Evolutionary conservation across 2,888 invertebrate genomes (phyloP).

Genomic region (Cecidostiba fungosa): DNA sequence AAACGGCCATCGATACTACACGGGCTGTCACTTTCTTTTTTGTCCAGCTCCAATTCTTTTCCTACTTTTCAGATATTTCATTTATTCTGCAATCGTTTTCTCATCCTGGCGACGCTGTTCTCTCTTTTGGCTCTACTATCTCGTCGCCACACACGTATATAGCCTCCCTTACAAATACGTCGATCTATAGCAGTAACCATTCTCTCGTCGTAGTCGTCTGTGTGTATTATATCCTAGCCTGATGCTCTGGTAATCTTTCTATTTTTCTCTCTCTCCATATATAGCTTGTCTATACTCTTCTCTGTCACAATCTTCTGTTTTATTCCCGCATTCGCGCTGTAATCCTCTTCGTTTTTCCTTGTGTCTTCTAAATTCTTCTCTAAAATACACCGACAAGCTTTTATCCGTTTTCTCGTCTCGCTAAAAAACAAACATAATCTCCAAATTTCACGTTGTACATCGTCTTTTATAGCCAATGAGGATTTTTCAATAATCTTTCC

Average conservation of each 20-base stretch:
- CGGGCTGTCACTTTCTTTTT: neutral
- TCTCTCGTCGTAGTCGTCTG: neutral
- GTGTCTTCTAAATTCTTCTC: neutral
- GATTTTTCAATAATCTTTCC: no score
- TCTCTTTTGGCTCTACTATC: constrained; percentile 1
- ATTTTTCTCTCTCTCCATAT: constrained; percentile 23
- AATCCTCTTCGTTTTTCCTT: neutral
- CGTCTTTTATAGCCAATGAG: no score
- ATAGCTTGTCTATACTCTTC: neutral
- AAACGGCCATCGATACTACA: neutral
- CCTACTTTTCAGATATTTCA: constrained; percentile 53
- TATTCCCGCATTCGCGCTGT: neutral
- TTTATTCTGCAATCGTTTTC: constrained; percentile 46
- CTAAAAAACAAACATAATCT: neutral
- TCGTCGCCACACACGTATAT: neutral
- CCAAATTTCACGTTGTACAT: no score
- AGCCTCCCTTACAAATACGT: constrained; percentile 39
- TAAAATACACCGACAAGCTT: neutral
- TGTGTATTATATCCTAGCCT: constrained; percentile 35
- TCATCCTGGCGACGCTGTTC: constrained; percentile 17
- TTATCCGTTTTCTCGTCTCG: neutral
- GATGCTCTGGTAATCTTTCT: constrained; percentile 52
- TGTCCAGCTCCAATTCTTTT: constrained; percentile 10
- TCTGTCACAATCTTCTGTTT: constrained; percentile 31
- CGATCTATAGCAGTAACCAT: constrained; percentile 31